A percentile compares a stretch with the other conserved stretches of the same genome.
Evolutionary conservation across 2,888 invertebrate species (phyloP).

Genomic region (Idaea dimidiata): DNA sequence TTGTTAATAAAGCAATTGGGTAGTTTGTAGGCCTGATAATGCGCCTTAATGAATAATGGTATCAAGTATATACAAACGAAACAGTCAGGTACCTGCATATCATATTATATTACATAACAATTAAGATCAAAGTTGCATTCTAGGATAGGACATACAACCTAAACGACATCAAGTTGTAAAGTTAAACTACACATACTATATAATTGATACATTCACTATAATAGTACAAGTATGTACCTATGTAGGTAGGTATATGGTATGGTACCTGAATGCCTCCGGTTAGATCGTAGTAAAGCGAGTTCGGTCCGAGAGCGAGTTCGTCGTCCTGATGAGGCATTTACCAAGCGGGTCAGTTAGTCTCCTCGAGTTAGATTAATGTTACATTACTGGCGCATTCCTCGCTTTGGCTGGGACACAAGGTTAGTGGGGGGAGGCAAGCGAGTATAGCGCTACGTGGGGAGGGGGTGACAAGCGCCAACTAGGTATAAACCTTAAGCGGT

Average conservation of each 20-base stretch:
- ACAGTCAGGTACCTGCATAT: slow-evolving; percentile 33
- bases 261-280: slow-evolving; percentile 81
- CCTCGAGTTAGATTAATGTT: slow-evolving; percentile 63
- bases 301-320: slow-evolving; percentile 77
- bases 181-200: slow-evolving; percentile 13
- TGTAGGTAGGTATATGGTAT: slow-evolving; percentile 22
- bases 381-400: slow-evolving; percentile 60
- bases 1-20: too few species aligned
- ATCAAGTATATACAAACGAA: slow-evolving; percentile 21
- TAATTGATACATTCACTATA: slow-evolving; percentile 6
- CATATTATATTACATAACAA: slow-evolving; percentile 9
- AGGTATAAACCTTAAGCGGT: slow-evolving; percentile 60
- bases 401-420: slow-evolving; percentile 49
- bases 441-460: slow-evolving; percentile 52
- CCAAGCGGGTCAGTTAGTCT: slow-evolving; percentile 77
- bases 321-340: slow-evolving; percentile 79
- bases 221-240: neutral
- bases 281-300: slow-evolving; percentile 80
- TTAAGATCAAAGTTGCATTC: slow-evolving; percentile 35
- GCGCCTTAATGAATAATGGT: neutral
- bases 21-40: too few species aligned
- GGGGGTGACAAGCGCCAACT: slow-evolving; percentile 49
- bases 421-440: slow-evolving; percentile 42
- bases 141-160: slow-evolving; percentile 29
- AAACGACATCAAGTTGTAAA: neutral